Base-by-base conservation (phyloP, 2,113 vertebrate species). In the Hippolais icterina region DNA sequence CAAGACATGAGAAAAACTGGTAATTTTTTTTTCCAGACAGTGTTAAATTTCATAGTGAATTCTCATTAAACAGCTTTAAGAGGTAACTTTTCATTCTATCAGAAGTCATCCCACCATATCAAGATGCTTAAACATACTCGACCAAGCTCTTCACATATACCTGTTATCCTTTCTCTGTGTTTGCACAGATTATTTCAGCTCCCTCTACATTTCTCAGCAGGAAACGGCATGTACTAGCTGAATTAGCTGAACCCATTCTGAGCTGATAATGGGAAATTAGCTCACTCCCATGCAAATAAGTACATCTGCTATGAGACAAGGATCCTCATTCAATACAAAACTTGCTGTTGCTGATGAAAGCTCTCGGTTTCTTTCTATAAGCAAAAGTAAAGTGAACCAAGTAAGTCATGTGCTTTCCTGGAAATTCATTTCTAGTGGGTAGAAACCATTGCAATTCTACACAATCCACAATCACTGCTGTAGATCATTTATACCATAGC, bases 371-470 rank as follows among this genome's bases (percentile, higher is more conserved):
- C 92, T 95, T 91, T 83, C 92, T 89, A 52, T 89, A 44, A 90
- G 91, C 49, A 90, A 90, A 82, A 88, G 84, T 57, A 96, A 95
- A 89, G 79, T 75, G 52, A 93, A 86, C 41, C 60, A 87, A 89
- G 1, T 59, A 27, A 96, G 77, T 95, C 92, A 96, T 5, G 29
- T 94, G 96, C 90, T 92, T 97, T 96, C 86, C 92, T 95, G 94
- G 94, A 97, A 97, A 88, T 93, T 88, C 0, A 91, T 64, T 81
- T 81, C 37, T 75, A 87, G 56, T 12, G 9, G 42, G 83, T 56
- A 88, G 76, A 94, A 92, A 75, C 31, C 39, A 70, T 15, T 54
- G 44, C 42, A 44, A 57, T 68, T 60, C 60, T 84, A 66, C 27
- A 70, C 3, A 86, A 70, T 6, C 28, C 25, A 57, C 7, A 75